Base-by-base conservation (phyloP, 2,113 vertebrate genomes). In the Chascanopsetta lugubris region DNA sequence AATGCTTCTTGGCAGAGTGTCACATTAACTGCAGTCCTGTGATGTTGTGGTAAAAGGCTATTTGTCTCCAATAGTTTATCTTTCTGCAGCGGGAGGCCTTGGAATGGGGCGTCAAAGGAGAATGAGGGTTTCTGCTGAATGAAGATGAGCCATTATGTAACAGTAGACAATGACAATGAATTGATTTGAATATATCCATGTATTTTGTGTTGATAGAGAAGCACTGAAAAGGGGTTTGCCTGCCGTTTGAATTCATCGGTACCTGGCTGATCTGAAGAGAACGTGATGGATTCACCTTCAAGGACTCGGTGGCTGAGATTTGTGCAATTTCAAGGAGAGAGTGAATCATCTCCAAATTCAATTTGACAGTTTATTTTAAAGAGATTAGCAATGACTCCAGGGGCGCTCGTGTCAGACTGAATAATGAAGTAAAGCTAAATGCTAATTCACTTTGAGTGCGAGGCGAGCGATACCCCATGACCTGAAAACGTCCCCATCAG, bases 371-470 rank as follows among this genome's bases (percentile, higher is more conserved):
- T 69, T 56, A 73, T 78, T 66, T 68, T 38, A 62, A 50, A 66
- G 65, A 47, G 61, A 75, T 30, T 38, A 48, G 46, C 48, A 75
- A 26, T 40, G 25, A 80, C 75, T 80, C 29, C 20, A 40, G 42
- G 61, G 64, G 69, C 26, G 48, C 50, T 30, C 46, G 49, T 43
- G 50, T 72, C 73, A 47, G 64, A 32, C 51, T 51, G 45, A 79
- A 65, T 65, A 77, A 80, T 72, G 63, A 76, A 61, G 71, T 45
- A 27, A 75, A 63, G 58, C 57, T 65, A 78, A 82, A 84, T 66
- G 34, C 73, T 59, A 72, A 79, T 83, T 77, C 45, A 81, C 72
- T 75, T 69, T 29, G 61, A 79, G 75, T 29, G 53, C 56, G 20
- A 32, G 22, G 36, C 27, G 30, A 17, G 42, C 55, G 71, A 79